These are phyloP conservation scores for Elanus axillaris DNA, from an alignment of 2,113 vertebrate genomes.

Conservation along the genomic window DNA sequence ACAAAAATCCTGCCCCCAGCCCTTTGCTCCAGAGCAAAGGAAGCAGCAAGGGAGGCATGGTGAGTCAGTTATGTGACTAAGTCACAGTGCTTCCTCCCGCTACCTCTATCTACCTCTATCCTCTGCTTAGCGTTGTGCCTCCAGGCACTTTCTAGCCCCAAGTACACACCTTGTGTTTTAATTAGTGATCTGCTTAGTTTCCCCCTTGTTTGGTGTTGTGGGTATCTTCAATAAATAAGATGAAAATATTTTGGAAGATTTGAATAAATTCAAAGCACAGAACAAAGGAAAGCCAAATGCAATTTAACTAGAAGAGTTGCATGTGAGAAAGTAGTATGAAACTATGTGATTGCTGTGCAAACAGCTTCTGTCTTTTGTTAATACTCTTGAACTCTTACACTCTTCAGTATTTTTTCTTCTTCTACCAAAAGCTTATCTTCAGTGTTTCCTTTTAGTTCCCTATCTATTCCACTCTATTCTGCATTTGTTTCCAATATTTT, in stretches of 20 bases:
- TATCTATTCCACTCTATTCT: neutral
- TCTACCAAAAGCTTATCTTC: neutral
- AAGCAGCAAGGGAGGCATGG: neutral
- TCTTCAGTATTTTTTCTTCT: neutral
- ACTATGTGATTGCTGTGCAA: neutral
- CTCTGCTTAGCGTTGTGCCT: neutral
- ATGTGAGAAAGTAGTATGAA: neutral
- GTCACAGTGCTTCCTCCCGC: neutral
- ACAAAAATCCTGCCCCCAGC: neutral
- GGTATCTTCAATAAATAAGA: neutral
- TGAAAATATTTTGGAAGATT: neutral
- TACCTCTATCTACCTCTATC: no score
- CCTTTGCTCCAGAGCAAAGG: neutral
- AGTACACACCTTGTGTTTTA: neutral
- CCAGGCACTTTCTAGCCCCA: accelerated
- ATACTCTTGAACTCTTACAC: neutral
- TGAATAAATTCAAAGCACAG: neutral
- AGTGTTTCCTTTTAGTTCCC: neutral
- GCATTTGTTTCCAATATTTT: neutral
- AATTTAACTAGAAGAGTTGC: neutral
- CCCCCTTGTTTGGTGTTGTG: neutral
- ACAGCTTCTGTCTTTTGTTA: neutral
- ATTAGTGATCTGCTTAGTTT: neutral
- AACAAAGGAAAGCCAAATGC: neutral
- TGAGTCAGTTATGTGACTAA: neutral